phyloP scores from a whole-genome alignment of 2,888 invertebrate genomes.

The Mythimna ferrago region DNA sequence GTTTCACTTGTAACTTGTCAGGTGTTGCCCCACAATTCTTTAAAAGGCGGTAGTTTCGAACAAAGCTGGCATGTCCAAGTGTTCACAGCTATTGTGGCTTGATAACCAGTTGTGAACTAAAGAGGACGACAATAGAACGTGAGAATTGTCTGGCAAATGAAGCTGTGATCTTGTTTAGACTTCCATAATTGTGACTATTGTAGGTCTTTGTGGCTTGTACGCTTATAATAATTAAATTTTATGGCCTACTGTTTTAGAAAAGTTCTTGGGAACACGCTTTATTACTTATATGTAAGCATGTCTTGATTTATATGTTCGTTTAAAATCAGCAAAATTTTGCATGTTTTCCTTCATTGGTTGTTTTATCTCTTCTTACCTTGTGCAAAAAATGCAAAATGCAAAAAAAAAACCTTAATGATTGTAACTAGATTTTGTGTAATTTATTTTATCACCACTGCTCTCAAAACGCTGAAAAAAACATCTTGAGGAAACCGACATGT shows the following conservation, averaged over 20 bases:
- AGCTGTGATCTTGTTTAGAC: slow-evolving; percentile 42
- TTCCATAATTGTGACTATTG: slow-evolving; percentile 19
- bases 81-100: slow-evolving; percentile 38
- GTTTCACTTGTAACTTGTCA: slow-evolving; percentile 35
- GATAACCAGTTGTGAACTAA: slow-evolving; percentile 30
- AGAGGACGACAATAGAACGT: slow-evolving; percentile 43
- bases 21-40: slow-evolving; percentile 21
- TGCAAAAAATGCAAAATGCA: no score
- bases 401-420: no score
- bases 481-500: no score
- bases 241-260: slow-evolving; percentile 11
- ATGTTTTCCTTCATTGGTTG: background rate
- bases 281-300: background rate
- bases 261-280: background rate
- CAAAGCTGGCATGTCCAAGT: slow-evolving; percentile 32
- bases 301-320: background rate
- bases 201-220: slow-evolving; percentile 9
- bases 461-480: no score
- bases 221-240: slow-evolving; percentile 18
- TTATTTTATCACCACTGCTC: no score
- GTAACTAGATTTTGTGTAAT: no score
- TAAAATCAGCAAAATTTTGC: background rate
- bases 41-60: slow-evolving; percentile 22
- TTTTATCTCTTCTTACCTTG: no score
- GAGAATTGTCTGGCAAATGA: slow-evolving; percentile 39